These are phyloP conservation scores for Bombus waltoni DNA, from an alignment of 1,140 invertebrate species.

Conservation along the genomic window DNA sequence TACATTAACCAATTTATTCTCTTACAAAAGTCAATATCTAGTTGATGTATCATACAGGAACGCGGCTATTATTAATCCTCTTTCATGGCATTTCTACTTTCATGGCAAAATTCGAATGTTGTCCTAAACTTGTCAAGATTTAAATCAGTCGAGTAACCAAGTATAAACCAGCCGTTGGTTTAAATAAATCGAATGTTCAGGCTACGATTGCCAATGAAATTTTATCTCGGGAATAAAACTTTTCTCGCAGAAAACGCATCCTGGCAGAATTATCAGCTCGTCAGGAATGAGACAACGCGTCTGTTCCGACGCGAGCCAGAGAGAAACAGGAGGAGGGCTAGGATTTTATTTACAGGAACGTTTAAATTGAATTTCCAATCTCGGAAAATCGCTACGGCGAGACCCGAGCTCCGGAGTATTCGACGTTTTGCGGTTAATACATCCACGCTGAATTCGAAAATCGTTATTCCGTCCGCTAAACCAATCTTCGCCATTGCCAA, in stretches of 20 bases:
- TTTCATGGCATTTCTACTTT: too few species aligned
- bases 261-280: neutral
- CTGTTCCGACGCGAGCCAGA: neutral
- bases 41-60: too few species aligned
- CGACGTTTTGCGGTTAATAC: slow-evolving; percentile 18
- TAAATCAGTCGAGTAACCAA: neutral
- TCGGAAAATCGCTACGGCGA: neutral
- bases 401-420: neutral
- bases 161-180: neutral
- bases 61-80: too few species aligned
- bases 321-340: neutral
- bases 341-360: slow-evolving; percentile 23
- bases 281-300: neutral
- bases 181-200: neutral
- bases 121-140: neutral
- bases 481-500: slow-evolving; percentile 5
- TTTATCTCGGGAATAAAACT: too few species aligned
- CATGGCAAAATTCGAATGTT: too few species aligned
- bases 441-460: slow-evolving; percentile 3
- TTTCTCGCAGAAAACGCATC: too few species aligned
- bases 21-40: too few species aligned
- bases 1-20: too few species aligned
- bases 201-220: too few species aligned
- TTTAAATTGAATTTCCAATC: slow-evolving; percentile 33
- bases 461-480: slow-evolving; percentile 12